These are phyloP conservation scores for Eupithecia inturbata DNA, from an alignment of 2,888 invertebrate species.

Conservation along the genomic window DNA sequence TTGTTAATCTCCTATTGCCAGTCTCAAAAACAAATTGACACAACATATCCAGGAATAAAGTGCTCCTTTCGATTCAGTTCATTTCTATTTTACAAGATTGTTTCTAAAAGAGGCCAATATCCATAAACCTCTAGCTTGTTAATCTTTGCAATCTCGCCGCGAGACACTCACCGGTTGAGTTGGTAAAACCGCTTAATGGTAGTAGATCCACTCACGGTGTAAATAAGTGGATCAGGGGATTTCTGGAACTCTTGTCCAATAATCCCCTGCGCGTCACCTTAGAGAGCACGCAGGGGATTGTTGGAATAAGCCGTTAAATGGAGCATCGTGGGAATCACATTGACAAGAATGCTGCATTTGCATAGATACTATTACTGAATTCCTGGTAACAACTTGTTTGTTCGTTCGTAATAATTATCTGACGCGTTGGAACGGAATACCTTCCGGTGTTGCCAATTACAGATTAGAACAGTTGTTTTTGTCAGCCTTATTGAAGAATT, in stretches of 20 bases:
- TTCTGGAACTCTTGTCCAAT: no score
- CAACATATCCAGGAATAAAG: no score
- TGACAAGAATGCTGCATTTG: background rate
- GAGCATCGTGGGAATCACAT: background rate
- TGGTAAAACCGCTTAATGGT: background rate
- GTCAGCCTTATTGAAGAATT: background rate
- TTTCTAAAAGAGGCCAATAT: no score
- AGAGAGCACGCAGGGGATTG: no score
- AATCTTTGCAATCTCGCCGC: background rate
- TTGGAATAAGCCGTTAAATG: no score
- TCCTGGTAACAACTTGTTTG: conserved; percentile 5
- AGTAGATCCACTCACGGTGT: no score
- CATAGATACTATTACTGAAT: background rate
- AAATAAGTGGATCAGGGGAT: no score
- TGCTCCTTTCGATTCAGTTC: no score
- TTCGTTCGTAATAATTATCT: background rate
- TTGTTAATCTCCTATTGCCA: no score
- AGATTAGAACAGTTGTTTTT: background rate
- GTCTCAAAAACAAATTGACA: no score
- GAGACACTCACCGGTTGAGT: background rate
- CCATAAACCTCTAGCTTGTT: conserved; percentile 1
- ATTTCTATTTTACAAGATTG: no score
- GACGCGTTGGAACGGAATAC: background rate
- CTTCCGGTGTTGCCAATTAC: background rate
- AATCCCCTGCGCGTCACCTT: no score